These are phyloP conservation scores for Aphaenogaster floridana DNA, from an alignment of 1,140 invertebrate species.

Conservation along the genomic window DNA sequence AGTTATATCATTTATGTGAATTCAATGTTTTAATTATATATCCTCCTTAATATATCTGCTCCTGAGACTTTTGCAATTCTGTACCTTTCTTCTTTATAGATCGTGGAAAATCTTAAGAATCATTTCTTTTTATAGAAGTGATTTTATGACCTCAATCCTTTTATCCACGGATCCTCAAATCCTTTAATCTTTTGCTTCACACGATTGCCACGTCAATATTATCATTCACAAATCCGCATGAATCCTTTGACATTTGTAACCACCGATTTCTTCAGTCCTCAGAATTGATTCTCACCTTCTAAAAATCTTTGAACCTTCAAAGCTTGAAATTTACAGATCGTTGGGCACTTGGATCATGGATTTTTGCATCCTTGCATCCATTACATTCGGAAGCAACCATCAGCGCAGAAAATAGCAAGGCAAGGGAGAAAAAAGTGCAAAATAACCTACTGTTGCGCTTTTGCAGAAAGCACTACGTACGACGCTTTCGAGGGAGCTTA, in stretches of 20 bases:
- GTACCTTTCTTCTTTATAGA: not conserved
- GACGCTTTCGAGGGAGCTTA: slow-evolving; percentile 42
- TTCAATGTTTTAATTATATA: slow-evolving; percentile 15
- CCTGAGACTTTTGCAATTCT: not conserved
- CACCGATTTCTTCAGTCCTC: not conserved
- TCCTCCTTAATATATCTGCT: not conserved
- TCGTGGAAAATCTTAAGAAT: not conserved
- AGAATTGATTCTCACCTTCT: not conserved
- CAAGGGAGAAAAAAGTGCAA: not conserved
- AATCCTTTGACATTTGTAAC: not conserved
- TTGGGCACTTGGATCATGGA: not conserved
- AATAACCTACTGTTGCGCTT: slow-evolving; percentile 39
- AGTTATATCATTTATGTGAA: not conserved
- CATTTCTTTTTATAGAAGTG: not conserved
- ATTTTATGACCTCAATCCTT: not conserved
- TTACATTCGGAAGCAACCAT: slow-evolving; percentile 43
- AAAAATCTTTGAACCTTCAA: not conserved
- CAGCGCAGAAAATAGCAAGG: not conserved
- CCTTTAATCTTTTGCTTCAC: not conserved
- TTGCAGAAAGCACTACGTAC: not conserved
- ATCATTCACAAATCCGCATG: slow-evolving; percentile 1
- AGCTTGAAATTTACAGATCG: not conserved
- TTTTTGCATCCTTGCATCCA: not conserved
- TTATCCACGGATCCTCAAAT: slow-evolving; percentile 8
- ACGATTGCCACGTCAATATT: slow-evolving; percentile 12